Percentiles rank a stretch among this genome's conserved stretches.
Evolutionary conservation across 64 coral and sea anemone genomes (phyloP).

Genomic region (Exaiptasia diaphana): DNA sequence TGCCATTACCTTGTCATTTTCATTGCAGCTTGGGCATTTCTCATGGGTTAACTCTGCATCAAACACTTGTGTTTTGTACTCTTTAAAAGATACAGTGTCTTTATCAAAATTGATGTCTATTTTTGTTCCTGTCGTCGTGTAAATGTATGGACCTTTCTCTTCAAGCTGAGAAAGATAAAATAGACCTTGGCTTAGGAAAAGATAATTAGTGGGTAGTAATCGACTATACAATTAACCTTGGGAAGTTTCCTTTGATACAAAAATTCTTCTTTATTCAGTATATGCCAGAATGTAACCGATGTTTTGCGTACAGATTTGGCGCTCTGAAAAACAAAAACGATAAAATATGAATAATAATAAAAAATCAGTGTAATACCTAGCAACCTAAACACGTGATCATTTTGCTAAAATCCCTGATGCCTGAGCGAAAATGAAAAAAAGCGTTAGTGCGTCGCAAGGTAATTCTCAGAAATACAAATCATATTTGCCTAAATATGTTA

Average conservation of each 20-base stretch:
- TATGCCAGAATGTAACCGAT: conserved; percentile 52
- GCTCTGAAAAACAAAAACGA: background rate
- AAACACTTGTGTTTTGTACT: conserved; percentile 25
- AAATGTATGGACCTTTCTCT: conserved; percentile 64
- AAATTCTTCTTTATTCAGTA: conserved; percentile 64
- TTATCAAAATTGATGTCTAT: conserved; percentile 36
- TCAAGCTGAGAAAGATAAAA: conserved; percentile 26
- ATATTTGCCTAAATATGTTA: no score
- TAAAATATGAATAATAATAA: background rate
- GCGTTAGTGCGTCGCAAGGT: no score
- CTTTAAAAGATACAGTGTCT: conserved; percentile 8
- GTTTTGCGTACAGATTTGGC: background rate
- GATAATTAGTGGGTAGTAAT: background rate
- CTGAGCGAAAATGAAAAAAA: no score
- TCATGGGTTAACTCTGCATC: conserved; percentile 12
- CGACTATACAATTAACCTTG: conserved; percentile 3
- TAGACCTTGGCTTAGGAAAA: background rate
- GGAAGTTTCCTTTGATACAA: conserved; percentile 29
- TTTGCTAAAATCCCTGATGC: no score
- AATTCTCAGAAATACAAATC: no score
- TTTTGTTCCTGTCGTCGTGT: conserved; percentile 22
- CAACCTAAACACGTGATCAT: no score
- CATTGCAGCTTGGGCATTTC: conserved; percentile 34
- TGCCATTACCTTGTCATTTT: conserved; percentile 60
- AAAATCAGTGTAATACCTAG: no score